Conservation (phyloP, 2,888 invertebrate genomes). For the Osmoderma eremita region DNA sequence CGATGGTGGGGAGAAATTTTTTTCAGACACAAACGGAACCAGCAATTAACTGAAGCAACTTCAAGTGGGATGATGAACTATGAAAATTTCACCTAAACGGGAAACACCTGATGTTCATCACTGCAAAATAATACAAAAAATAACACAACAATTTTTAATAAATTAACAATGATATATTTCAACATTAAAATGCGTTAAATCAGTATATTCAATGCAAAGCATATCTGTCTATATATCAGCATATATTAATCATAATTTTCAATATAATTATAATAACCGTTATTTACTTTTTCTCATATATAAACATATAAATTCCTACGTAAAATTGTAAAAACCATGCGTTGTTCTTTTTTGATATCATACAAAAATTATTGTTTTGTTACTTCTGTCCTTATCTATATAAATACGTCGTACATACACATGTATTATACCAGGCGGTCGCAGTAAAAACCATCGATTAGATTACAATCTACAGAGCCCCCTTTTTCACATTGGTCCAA, state of each 20-base stretch:
- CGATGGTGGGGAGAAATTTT: no score
- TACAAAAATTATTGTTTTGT: constrained; percentile 41
- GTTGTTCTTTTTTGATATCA: constrained; percentile 31
- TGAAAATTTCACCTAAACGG: no score
- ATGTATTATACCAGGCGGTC: constrained; percentile 13
- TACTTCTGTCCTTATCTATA: constrained; percentile 28
- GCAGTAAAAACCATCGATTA: constrained; percentile 19
- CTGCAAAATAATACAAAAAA: no score
- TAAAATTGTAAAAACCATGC: constrained; percentile 39
- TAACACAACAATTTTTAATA: constrained; percentile 42
- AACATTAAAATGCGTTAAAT: constrained; percentile 59
- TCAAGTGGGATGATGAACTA: no score
- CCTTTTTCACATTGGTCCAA: constrained; percentile 3
- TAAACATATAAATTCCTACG: constrained; percentile 45
- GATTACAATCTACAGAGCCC: background rate
- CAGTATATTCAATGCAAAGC: constrained; percentile 54
- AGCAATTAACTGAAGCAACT: no score
- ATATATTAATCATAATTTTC: constrained; percentile 37
- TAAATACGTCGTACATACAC: constrained; percentile 5
- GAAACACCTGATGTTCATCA: no score
- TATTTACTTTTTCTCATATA: constrained; percentile 33
- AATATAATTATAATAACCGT: constrained; percentile 40
- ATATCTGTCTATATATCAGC: constrained; percentile 46
- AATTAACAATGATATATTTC: constrained; percentile 60
- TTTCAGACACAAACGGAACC: no score